phyloP scores from a whole-genome alignment of 2,888 invertebrate genomes.

The Ochlodes sylvanus region DNA sequence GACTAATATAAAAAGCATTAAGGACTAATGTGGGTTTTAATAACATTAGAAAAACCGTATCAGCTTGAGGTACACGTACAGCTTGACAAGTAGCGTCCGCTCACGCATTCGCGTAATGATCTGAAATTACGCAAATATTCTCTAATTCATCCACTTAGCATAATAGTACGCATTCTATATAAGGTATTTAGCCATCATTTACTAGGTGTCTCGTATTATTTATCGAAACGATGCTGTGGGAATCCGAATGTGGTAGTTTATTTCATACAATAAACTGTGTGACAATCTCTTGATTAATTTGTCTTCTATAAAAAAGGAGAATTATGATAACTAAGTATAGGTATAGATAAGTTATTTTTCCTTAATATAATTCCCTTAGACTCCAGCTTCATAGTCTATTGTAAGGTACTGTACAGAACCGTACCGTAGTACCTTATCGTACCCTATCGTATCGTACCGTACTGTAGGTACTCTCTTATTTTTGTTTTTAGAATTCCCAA shows the following conservation, averaged over 20 bases:
- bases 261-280: neutral
- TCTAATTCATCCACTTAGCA: constrained; percentile 32
- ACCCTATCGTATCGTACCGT: too few species aligned
- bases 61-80: constrained; percentile 3
- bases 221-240: constrained; percentile 8
- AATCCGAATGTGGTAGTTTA: neutral
- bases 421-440: too few species aligned
- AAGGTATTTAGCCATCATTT: constrained; percentile 18
- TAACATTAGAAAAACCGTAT: constrained; percentile 12
- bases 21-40: neutral
- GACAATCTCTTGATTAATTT: too few species aligned
- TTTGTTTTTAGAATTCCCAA: too few species aligned
- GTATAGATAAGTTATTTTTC: too few species aligned
- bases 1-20: neutral
- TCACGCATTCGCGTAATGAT: constrained; percentile 19
- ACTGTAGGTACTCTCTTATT: too few species aligned
- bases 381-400: too few species aligned
- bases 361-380: too few species aligned
- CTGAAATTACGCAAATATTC: constrained; percentile 34
- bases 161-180: constrained; percentile 18
- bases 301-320: too few species aligned
- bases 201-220: constrained; percentile 5
- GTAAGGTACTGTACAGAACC: too few species aligned
- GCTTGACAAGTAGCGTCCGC: constrained; percentile 23
- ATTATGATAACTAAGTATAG: too few species aligned